Evolutionary conservation across 2,113 vertebrate genomes (phyloP).

Genomic region (Uria aalge): DNA sequence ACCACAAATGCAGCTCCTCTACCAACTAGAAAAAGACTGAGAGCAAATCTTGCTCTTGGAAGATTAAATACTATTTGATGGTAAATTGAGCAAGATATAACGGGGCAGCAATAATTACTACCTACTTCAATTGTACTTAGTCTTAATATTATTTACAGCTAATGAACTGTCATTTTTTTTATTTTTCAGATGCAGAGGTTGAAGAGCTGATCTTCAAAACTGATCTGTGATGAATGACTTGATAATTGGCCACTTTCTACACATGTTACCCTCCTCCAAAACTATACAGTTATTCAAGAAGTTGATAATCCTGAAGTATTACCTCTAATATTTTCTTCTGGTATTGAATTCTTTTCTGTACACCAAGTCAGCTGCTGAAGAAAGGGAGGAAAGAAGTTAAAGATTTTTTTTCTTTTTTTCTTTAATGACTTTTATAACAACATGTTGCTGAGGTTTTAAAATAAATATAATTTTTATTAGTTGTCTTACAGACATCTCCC

Average conservation of each 20-base stretch:
- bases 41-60: neutral
- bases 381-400: neutral
- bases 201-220: conserved; percentile 25
- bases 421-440: neutral
- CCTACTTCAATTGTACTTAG: neutral
- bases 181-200: conserved; percentile 37
- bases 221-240: neutral
- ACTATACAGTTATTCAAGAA: neutral
- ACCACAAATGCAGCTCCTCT: neutral
- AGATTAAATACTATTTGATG: conserved; percentile 5
- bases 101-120: neutral
- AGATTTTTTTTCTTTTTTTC: neutral
- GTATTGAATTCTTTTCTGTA: neutral
- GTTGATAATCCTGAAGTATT: neutral
- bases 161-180: conserved; percentile 1
- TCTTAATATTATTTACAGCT: conserved; percentile 31
- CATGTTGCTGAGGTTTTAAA: neutral
- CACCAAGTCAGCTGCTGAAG: neutral
- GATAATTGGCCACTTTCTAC: neutral
- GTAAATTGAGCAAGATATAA: conserved; percentile 36
- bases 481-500: neutral
- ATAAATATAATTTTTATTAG: conserved; percentile 19
- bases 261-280: neutral
- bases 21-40: neutral
- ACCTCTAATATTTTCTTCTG: neutral